Conservation (phyloP, 2,797 vertebrate genomes). For the Gorsachius magnificus region DNA sequence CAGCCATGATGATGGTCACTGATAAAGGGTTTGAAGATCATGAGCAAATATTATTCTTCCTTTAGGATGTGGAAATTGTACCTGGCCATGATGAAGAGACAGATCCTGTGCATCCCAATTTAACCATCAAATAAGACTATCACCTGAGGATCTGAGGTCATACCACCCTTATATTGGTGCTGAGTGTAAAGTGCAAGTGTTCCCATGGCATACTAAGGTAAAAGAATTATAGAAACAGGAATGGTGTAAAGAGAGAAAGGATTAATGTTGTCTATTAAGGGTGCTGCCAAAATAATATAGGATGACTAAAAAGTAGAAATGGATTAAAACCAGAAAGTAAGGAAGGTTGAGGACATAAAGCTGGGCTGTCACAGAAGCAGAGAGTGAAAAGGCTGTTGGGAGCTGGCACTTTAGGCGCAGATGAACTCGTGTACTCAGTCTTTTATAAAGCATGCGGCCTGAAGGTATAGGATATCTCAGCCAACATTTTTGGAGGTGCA, state of each 20-base stretch:
- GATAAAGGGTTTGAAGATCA: not conserved
- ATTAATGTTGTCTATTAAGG: not conserved
- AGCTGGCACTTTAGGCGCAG: not conserved
- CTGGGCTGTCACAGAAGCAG: not conserved
- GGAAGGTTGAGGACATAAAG: not conserved
- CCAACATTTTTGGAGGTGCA: not conserved
- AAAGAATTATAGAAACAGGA: not conserved
- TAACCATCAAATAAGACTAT: not conserved
- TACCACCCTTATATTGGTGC: not conserved
- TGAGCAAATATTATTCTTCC: not conserved
- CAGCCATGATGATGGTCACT: not conserved
- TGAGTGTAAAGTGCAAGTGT: not conserved
- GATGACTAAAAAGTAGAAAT: not conserved
- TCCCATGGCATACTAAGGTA: not conserved
- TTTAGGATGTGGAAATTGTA: not conserved
- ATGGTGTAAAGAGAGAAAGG: not conserved
- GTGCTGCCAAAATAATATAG: not conserved
- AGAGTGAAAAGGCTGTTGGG: not conserved
- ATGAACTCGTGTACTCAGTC: not conserved
- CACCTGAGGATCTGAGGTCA: not conserved
- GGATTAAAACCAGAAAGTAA: not conserved
- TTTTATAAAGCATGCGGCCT: not conserved
- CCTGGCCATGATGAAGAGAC: not conserved
- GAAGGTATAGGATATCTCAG: not conserved
- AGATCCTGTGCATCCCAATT: not conserved